Percentiles rank a stretch among this genome's conserved stretches.
phyloP scores from a whole-genome alignment of 2,113 vertebrate genomes.

The Coptodon rendalli region DNA sequence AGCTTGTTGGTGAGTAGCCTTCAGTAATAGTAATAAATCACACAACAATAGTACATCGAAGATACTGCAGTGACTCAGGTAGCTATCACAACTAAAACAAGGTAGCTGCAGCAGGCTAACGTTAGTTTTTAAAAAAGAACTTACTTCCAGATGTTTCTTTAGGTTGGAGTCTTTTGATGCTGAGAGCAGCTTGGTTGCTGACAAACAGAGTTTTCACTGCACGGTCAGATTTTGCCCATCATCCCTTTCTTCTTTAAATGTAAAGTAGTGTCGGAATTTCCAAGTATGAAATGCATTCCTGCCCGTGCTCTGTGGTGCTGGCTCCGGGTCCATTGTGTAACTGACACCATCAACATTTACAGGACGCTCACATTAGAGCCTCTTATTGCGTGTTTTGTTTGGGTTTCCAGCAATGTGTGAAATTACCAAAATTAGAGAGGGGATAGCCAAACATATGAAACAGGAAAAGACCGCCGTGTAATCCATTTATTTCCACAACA shows the following conservation, averaged over 20 bases:
- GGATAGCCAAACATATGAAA: not conserved
- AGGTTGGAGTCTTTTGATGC: not conserved
- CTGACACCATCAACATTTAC: not conserved
- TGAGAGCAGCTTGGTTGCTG: not conserved
- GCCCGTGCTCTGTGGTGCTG: rapidly evolving
- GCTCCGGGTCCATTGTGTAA: rapidly evolving
- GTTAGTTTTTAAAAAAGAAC: not conserved
- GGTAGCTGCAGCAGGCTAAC: not conserved
- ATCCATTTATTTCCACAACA: not conserved
- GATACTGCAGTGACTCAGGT: not conserved
- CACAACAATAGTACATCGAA: rapidly evolving
- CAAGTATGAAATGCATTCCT: not conserved
- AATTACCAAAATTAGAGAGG: not conserved
- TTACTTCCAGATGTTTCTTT: not conserved
- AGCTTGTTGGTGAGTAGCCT: not conserved
- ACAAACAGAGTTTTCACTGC: not conserved
- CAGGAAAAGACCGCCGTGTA: rapidly evolving
- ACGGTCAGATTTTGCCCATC: not conserved
- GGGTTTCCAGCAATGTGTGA: not conserved
- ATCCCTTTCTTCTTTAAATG: not conserved
- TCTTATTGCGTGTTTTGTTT: not conserved
- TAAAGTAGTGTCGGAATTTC: not conserved
- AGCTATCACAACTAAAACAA: not conserved
- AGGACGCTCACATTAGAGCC: rapidly evolving
- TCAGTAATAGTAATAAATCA: not conserved